A percentile compares a stretch with the other conserved stretches of the same genome.
These are phyloP conservation scores for Lordiphosa andalusiaca DNA, from an alignment of 2,888 invertebrate species.

Conservation along the genomic window DNA sequence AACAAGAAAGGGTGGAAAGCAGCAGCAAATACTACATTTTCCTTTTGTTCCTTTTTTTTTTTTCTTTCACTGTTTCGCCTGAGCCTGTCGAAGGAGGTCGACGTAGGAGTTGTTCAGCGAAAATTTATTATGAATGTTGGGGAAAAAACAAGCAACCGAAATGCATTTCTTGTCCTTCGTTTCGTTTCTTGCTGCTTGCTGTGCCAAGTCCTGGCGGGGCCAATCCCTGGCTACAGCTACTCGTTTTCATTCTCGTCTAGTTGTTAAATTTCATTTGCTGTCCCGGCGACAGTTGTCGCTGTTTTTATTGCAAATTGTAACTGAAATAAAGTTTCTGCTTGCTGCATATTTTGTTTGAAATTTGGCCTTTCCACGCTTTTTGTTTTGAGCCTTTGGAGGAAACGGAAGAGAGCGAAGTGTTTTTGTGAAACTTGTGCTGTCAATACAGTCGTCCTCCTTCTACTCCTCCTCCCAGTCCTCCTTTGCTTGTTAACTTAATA, in stretches of 20 bases:
- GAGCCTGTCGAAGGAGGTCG: constrained; percentile 39
- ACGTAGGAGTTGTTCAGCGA: constrained; percentile 14
- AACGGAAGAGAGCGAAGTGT: neutral
- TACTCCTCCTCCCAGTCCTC: too few species aligned
- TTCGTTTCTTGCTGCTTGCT: constrained; percentile 41
- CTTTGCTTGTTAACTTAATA: constrained; percentile 19
- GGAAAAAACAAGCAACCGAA: constrained; percentile 50
- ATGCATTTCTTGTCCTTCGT: constrained; percentile 62
- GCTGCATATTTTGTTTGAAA: constrained; percentile 37
- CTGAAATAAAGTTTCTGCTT: constrained; percentile 65
- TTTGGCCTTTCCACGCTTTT: constrained; percentile 29
- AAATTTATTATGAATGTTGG: constrained; percentile 68
- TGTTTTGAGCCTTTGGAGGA: constrained; percentile 8
- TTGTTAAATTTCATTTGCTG: constrained; percentile 73
- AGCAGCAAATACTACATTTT: constrained; percentile 5
- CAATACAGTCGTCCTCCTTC: too few species aligned
- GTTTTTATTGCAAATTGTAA: constrained; percentile 72
- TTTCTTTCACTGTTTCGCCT: constrained; percentile 5
- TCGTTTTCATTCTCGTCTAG: constrained; percentile 37
- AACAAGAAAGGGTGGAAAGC: constrained; percentile 1
- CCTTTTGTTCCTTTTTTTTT: constrained; percentile 37
- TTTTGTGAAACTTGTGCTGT: constrained; percentile 4
- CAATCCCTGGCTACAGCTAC: constrained; percentile 1
- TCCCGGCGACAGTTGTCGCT: constrained; percentile 41
- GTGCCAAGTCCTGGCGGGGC: constrained; percentile 18